These are phyloP conservation scores for Sarcophaga subvicina DNA, from an alignment of 2,888 invertebrate species.

Conservation along the genomic window DNA sequence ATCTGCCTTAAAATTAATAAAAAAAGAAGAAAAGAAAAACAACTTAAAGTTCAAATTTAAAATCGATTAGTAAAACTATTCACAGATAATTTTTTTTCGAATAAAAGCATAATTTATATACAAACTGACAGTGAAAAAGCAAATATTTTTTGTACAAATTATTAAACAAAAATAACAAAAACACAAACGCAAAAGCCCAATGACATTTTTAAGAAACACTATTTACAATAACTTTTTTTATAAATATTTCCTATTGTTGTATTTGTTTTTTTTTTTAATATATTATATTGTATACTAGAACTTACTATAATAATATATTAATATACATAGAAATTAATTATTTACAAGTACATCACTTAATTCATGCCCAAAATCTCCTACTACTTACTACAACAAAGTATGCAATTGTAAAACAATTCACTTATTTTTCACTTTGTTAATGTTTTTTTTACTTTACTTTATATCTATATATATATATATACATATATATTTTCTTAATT, in stretches of 20 bases:
- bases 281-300: not conserved
- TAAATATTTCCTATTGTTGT: slow-evolving; percentile 50
- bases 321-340: not conserved
- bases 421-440: slow-evolving; percentile 20
- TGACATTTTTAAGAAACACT: slow-evolving; percentile 29
- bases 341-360: slow-evolving; percentile 23
- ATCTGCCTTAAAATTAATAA: slow-evolving; percentile 58
- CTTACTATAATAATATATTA: not conserved
- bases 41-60: slow-evolving; percentile 39
- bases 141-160: slow-evolving; percentile 46
- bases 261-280: slow-evolving; percentile 41
- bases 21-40: slow-evolving; percentile 16
- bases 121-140: not conserved
- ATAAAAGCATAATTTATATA: not conserved
- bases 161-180: not conserved
- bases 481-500: not conserved
- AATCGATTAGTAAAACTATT: slow-evolving; percentile 21
- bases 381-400: not conserved
- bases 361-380: not conserved
- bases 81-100: not conserved
- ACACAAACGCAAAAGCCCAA: slow-evolving; percentile 45
- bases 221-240: not conserved
- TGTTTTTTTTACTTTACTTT: slow-evolving; percentile 6
- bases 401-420: not conserved
- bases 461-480: no score